Base-by-base conservation (phyloP, 2,113 vertebrate genomes). In the Carollia perspicillata region DNA sequence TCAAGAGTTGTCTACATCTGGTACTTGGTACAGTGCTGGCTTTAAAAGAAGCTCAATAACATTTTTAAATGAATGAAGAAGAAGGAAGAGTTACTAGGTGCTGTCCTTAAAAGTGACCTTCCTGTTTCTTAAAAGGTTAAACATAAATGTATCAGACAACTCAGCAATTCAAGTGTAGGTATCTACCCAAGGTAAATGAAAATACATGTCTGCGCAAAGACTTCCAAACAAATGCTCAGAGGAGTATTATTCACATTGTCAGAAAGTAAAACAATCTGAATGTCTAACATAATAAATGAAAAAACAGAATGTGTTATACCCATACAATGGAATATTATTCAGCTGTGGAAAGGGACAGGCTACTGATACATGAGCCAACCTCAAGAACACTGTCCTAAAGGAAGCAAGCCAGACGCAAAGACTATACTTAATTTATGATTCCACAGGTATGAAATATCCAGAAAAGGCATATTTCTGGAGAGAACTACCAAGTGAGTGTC, bases 81-180 rank as follows among this genome's bases (percentile, higher is more conserved):
- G 60, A 58, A 84, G n/a, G 44, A 89, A 78, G 30, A 86, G 68
- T 75, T 84, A 90, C 8, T 40, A 94, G 26, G 1, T 60, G 5
- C n/a, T 51, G 17, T 68, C 33, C 89, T 97, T 78, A 30, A 94
- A 95, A 35, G 42, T 84, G 13, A 86, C 68, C 30, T 96, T 30
- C 7, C 72, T 87, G 7, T 58, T 89, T 85, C 49, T 93, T 78
- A 58, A 88, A 93, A 93, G 80, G 12, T 28, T 51, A 94, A 78
- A 74, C 16, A 58, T 51, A 53, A 65, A 79, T 75, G 84, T 88
- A 88, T 66, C 2, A 49, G 51, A 79, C 5, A 92, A 93, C 4
- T 35, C 17, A 84, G 37, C 8, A 92, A 83, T 79, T 87, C 40
- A 90, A 28, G 20, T 6, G 10, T 58, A 84, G 63, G 17, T 79